Conservation (phyloP, 2,888 invertebrate genomes). For the Synanthedon myopaeformis region DNA sequence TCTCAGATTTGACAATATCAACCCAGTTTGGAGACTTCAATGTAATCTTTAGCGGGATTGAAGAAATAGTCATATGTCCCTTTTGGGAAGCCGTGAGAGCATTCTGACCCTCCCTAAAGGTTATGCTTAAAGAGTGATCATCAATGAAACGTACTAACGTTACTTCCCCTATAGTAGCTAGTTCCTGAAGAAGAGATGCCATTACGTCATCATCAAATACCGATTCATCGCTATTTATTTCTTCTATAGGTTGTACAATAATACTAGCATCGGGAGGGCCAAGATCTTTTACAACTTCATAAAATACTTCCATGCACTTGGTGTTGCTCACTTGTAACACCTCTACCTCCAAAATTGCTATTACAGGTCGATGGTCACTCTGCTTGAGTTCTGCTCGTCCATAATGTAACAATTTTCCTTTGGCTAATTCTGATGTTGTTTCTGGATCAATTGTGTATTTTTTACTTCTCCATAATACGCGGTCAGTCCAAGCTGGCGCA, state of each 20-base stretch:
- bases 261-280: conserved; percentile 97
- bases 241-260: conserved; percentile 72
- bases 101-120: conserved; percentile 90
- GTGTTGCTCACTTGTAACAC: conserved; percentile 83
- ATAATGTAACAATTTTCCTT: conserved; percentile 88
- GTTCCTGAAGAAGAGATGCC: conserved; percentile 81
- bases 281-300: conserved; percentile 84
- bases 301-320: conserved; percentile 83
- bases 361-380: conserved; percentile 97
- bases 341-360: conserved; percentile 90
- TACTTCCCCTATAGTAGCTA: conserved; percentile 89
- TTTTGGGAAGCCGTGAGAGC: conserved; percentile 80
- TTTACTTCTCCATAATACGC: conserved; percentile 92
- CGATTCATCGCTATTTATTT: conserved; percentile 57
- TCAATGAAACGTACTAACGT: conserved; percentile 92
- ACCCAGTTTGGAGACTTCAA: conserved; percentile 91
- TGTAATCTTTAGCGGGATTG: conserved; percentile 75
- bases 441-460: conserved; percentile 80
- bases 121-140: conserved; percentile 86
- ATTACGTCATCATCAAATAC: conserved; percentile 86
- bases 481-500: conserved; percentile 98
- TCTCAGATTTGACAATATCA: conserved; percentile 83
- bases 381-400: conserved; percentile 95
- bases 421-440: conserved; percentile 74
- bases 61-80: conserved; percentile 72